Evolutionary conservation across 1,140 invertebrate species (phyloP), one percentile per base, ranked within the genome.

Genomic region (Monomorium pharaonis): DNA sequence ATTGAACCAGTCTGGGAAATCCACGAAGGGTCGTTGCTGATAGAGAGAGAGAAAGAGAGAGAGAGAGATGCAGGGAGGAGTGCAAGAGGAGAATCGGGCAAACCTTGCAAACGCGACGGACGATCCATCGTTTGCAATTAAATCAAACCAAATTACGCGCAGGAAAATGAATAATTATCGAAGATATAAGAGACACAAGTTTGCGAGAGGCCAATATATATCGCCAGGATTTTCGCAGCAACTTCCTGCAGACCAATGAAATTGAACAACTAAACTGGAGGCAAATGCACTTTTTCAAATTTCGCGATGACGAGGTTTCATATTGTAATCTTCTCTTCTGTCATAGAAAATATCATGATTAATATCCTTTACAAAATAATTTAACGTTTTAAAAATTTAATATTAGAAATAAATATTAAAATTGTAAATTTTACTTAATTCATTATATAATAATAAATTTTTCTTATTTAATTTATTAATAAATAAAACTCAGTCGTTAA

Each of bases 101-200:
- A 72, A 76, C 85, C 74, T 85, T 42, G 67, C 76, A 69, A 81
- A 78, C 51, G 75, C 80, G 49, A 63, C 58, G 65, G 47, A 78
- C 85, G 69, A 75, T 37, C 47, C 85, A 83, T 86, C 83, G 89
- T 81, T 92, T 63, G 88, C 92, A 92, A 93, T 92, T 92, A 93
- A 93, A 93, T 93, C 90, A 92, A 92, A 89, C 89, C 83, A 91
- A 92, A 90, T 90, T 87, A 87, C 75, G 86, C 74, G 85, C 86
- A 78, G 88, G 86, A 90, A 88, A 91, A 91, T 88, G 88, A 90
- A 90, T 90, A 89, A 90, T 89, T 89, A 89, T 87, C 51, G 63
- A 63, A 88, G 74, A 88, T 54, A 83, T 37, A 78, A 83, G 75
- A 81, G 63, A 83, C 87, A 77, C 37, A 18, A 58, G 37, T 27